Conservation (phyloP, 2,797 vertebrate species). For the Pantherophis alleghaniensis region DNA sequence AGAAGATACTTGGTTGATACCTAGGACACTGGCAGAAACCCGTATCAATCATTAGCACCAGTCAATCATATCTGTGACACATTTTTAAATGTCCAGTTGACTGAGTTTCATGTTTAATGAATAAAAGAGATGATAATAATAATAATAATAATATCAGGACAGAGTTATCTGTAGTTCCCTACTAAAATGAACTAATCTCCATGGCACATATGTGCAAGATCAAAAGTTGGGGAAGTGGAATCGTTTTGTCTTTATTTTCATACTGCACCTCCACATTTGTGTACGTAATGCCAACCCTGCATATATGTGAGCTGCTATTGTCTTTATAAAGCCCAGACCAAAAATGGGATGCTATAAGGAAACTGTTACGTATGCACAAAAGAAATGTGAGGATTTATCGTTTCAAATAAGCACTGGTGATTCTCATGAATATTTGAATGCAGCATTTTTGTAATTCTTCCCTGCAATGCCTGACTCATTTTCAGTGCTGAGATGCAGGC, state of each 20-base stretch:
- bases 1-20: no score
- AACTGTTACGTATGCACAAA: slow-evolving; percentile 31
- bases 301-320: slow-evolving; percentile 59
- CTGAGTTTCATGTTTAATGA: no score
- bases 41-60: no score
- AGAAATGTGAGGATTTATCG: slow-evolving; percentile 66
- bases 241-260: slow-evolving; percentile 43
- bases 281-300: slow-evolving; percentile 58
- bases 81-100: no score
- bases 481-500: slow-evolving; percentile 5
- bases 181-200: slow-evolving; percentile 37
- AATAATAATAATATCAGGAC: not conserved
- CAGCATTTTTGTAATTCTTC: slow-evolving; percentile 46
- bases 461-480: slow-evolving; percentile 24
- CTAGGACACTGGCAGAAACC: no score
- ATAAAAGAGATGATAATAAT: no score
- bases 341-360: slow-evolving; percentile 51
- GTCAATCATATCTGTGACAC: no score
- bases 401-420: slow-evolving; percentile 65
- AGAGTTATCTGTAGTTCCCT: not conserved
- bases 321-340: slow-evolving; percentile 46
- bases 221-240: slow-evolving; percentile 17
- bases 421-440: slow-evolving; percentile 71
- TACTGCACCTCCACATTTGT: slow-evolving; percentile 54
- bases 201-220: slow-evolving; percentile 39